Evolutionary conservation across 2,797 vertebrate species (phyloP).

Genomic region (Sebastes glaucus): DNA sequence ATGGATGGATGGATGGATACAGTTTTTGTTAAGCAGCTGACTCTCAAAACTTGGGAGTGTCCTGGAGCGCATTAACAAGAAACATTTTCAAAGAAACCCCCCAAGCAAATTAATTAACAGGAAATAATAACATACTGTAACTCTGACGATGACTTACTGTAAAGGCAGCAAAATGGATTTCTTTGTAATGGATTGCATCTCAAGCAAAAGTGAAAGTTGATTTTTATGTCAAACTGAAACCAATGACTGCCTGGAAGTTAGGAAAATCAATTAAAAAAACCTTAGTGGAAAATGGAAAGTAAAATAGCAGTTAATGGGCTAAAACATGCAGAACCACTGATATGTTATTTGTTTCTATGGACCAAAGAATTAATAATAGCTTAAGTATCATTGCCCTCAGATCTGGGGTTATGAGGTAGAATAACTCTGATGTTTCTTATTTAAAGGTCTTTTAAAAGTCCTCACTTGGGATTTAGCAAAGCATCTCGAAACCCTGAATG

Average conservation of each 20-base stretch:
- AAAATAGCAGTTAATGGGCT: slow-evolving; percentile 29
- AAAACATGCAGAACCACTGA: slow-evolving; percentile 14
- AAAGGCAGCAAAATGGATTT: neutral
- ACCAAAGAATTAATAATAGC: slow-evolving; percentile 17
- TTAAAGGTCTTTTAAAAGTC: neutral
- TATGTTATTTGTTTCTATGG: slow-evolving; percentile 8
- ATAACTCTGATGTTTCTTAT: neutral
- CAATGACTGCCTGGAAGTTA: neutral
- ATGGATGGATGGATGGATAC: neutral
- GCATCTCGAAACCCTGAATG: neutral
- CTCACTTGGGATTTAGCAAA: neutral
- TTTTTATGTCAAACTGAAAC: slow-evolving; percentile 5
- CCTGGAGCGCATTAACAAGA: neutral
- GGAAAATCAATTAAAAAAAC: slow-evolving; percentile 28
- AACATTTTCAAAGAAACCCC: neutral
- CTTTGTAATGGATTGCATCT: neutral
- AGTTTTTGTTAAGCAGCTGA: neutral
- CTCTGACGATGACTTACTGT: neutral
- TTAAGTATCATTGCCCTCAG: neutral
- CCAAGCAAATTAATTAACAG: neutral
- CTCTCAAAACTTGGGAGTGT: too few relatives aligned
- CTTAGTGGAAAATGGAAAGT: slow-evolving; percentile 32
- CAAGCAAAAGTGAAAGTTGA: neutral
- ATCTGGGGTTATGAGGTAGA: neutral
- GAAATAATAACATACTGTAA: neutral